These are phyloP conservation scores for Trichopoda pennipes DNA, from an alignment of 2,888 invertebrate genomes.

Conservation along the genomic window DNA sequence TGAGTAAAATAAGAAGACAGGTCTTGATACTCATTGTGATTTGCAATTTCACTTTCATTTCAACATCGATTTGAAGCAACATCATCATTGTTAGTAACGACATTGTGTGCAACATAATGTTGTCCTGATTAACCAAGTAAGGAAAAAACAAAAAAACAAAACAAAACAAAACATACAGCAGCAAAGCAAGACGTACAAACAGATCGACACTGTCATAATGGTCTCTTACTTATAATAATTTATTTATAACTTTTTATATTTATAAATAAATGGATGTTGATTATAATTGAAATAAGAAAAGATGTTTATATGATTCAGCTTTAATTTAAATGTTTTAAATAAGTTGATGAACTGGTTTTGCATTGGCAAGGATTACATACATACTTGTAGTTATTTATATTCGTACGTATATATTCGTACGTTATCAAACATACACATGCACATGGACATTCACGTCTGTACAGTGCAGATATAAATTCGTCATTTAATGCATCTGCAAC, in stretches of 20 bases:
- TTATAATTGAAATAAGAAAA: conserved; percentile 50
- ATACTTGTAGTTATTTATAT: background rate
- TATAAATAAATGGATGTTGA: conserved; percentile 49
- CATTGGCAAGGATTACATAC: conserved; percentile 19
- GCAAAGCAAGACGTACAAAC: conserved; percentile 12
- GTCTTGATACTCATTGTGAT: conserved; percentile 27
- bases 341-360: conserved; percentile 51
- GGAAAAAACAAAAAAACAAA: conserved; percentile 1
- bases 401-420: too few relatives aligned
- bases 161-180: conserved; percentile 8
- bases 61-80: conserved; percentile 45
- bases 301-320: conserved; percentile 40
- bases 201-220: conserved; percentile 22
- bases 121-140: conserved; percentile 59
- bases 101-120: conserved; percentile 40
- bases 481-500: conserved; percentile 35
- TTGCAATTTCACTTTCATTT: conserved; percentile 66
- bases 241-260: conserved; percentile 37
- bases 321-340: conserved; percentile 46
- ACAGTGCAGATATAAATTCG: conserved; percentile 35
- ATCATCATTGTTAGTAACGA: conserved; percentile 35
- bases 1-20: conserved; percentile 6
- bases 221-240: conserved; percentile 7
- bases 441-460: background rate
- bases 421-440: background rate